phyloP scores from a whole-genome alignment of 2,888 invertebrate genomes.

The Nemurella pictetii region DNA sequence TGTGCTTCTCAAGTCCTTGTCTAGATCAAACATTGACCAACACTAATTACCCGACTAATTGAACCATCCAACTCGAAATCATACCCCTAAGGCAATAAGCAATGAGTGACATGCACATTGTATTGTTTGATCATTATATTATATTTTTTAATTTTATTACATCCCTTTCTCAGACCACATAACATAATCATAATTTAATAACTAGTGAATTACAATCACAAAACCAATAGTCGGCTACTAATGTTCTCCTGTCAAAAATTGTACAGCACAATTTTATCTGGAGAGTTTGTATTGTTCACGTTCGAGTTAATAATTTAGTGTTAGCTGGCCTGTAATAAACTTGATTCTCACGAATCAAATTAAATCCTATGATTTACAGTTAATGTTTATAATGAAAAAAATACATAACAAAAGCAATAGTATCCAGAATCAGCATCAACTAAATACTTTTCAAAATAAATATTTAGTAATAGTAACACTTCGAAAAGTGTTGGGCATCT shows the following conservation, averaged over 20 bases:
- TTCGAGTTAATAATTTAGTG: constrained; percentile 28
- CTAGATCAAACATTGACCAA: too few species aligned
- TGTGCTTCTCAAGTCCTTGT: too few species aligned
- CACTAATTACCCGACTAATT: too few species aligned
- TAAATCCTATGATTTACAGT: background rate
- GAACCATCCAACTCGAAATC: too few species aligned
- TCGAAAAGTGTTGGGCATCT: background rate
- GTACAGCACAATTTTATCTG: constrained; percentile 9
- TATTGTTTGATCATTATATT: background rate
- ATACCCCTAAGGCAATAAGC: too few species aligned
- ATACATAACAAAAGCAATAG: background rate
- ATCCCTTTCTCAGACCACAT: constrained; percentile 32
- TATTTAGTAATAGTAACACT: constrained; percentile 4
- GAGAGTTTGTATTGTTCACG: constrained; percentile 30
- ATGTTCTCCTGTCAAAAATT: constrained; percentile 27
- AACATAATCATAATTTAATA: constrained; percentile 30
- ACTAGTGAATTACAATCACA: constrained; percentile 35
- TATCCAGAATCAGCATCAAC: background rate
- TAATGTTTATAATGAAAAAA: background rate
- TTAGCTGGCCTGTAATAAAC: constrained; percentile 30
- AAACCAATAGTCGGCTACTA: constrained; percentile 19
- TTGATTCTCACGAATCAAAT: background rate
- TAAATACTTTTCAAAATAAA: background rate
- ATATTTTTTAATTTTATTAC: constrained; percentile 30
- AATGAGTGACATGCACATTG: too few species aligned